Conservation (phyloP, 2,113 vertebrate genomes). For the Petaurus breviceps region DNA sequence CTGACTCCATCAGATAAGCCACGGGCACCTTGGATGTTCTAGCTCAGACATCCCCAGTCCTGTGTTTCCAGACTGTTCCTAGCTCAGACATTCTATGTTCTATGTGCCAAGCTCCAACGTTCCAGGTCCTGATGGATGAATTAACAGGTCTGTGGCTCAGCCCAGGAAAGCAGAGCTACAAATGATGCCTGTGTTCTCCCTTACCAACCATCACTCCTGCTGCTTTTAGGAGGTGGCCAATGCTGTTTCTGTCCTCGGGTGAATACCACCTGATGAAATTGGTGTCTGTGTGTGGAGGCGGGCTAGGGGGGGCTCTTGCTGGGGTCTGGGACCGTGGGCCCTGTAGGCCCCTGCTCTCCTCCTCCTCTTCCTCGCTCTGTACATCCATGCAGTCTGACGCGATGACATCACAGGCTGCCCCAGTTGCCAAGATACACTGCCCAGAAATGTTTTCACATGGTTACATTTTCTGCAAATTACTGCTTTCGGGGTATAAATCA, state of each 20-base stretch:
- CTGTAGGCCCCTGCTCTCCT: constrained; percentile 74
- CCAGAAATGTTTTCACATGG: constrained; percentile 87
- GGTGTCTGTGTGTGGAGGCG: constrained; percentile 24
- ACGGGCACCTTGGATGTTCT: no score
- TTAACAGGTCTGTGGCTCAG: neutral
- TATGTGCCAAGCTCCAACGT: neutral
- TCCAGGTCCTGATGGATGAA: neutral
- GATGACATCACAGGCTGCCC: constrained; percentile 88
- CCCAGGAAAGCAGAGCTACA: neutral
- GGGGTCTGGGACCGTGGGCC: constrained; percentile 69
- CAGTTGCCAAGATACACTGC: constrained; percentile 87
- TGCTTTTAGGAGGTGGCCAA: neutral
- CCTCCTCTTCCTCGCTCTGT: constrained; percentile 72
- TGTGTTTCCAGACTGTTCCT: no score
- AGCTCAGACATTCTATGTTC: neutral
- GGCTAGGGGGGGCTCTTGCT: constrained; percentile 37
- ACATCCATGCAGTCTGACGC: constrained; percentile 82
- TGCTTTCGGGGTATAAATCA: constrained; percentile 89
- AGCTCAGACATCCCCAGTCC: no score
- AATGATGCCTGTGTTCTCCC: neutral
- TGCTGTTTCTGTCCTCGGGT: neutral
- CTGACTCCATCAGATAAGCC: no score
- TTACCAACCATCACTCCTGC: neutral
- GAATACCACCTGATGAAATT: neutral
- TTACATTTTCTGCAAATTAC: constrained; percentile 90